Evolutionary conservation across 2,797 vertebrate genomes (phyloP).

Genomic region (Gobionotothen gibberifrons): DNA sequence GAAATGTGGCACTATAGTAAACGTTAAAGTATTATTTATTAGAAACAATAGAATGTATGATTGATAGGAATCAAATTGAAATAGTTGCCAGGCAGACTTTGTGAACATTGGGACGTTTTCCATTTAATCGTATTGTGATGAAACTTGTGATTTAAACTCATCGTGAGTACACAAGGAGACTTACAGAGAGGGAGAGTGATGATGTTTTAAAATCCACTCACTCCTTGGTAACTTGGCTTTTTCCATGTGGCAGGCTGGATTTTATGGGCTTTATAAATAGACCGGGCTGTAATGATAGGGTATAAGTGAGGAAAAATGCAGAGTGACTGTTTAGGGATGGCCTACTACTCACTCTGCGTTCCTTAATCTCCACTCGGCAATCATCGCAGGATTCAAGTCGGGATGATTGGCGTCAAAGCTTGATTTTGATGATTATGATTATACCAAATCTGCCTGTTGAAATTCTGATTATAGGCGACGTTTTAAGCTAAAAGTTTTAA

Average conservation of each 20-base stretch:
- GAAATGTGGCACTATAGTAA: no score
- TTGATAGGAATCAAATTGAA: no score
- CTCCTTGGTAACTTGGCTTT: constrained; percentile 70
- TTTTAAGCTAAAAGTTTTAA: constrained; percentile 43
- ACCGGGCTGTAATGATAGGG: constrained; percentile 82
- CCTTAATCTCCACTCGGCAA: constrained; percentile 44
- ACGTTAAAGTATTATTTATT: no score
- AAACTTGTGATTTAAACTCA: no score
- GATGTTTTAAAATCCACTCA: constrained; percentile 61
- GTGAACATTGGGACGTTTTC: no score
- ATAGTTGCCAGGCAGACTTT: no score
- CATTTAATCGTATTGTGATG: no score
- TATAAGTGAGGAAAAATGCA: constrained; percentile 72
- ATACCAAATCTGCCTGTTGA: constrained; percentile 44
- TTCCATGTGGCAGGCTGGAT: constrained; percentile 65
- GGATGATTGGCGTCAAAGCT: constrained; percentile 50
- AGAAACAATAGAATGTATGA: no score
- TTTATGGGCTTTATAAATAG: constrained; percentile 86
- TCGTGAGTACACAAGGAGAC: neutral
- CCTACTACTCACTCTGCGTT: constrained; percentile 62
- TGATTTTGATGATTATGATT: constrained; percentile 53
- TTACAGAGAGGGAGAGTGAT: constrained; percentile 28
- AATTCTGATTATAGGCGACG: constrained; percentile 44
- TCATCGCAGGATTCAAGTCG: constrained; percentile 37
- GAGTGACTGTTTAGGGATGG: constrained; percentile 67